Evolutionary conservation across 2,888 invertebrate genomes (phyloP).

Genomic region (Masnerella sp.): DNA sequence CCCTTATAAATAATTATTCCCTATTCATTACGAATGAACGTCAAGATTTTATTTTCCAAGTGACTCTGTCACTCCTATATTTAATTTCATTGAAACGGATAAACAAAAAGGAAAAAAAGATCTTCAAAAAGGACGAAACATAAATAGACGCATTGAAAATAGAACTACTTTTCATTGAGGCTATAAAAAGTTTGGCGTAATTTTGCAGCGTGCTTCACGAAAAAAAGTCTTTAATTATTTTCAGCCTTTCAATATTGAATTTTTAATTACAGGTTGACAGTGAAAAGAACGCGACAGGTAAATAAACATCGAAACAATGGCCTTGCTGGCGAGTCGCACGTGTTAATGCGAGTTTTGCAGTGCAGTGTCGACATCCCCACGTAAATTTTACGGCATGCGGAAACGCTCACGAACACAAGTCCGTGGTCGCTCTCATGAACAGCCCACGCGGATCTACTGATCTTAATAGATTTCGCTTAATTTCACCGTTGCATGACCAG

Average conservation of each 20-base stretch:
- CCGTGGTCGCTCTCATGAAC: conserved; percentile 32
- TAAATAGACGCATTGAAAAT: too few relatives aligned
- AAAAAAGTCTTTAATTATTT: neutral
- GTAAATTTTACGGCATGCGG: conserved; percentile 55
- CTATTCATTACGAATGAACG: too few relatives aligned
- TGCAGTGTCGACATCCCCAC: conserved; percentile 41
- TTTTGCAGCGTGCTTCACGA: too few relatives aligned
- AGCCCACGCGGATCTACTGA: conserved; percentile 64
- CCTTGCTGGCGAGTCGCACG: conserved; percentile 44
- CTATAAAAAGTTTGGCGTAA: too few relatives aligned
- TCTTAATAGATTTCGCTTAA: conserved; percentile 72
- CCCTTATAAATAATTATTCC: too few relatives aligned
- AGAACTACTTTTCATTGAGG: too few relatives aligned
- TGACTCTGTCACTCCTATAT: too few relatives aligned
- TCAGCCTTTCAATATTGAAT: neutral
- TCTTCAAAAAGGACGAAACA: too few relatives aligned
- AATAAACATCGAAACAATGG: conserved; percentile 47
- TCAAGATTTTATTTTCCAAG: too few relatives aligned
- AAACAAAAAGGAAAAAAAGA: too few relatives aligned
- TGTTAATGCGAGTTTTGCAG: conserved; percentile 45
- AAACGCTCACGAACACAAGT: conserved; percentile 52
- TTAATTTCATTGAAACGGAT: too few relatives aligned
- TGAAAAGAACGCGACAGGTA: conserved; percentile 23
- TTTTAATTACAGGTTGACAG: conserved; percentile 21
- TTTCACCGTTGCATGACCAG: conserved; percentile 70